These are phyloP conservation scores for Drosophila tripunctata DNA, from an alignment of 2,888 invertebrate genomes.

Conservation along the genomic window DNA sequence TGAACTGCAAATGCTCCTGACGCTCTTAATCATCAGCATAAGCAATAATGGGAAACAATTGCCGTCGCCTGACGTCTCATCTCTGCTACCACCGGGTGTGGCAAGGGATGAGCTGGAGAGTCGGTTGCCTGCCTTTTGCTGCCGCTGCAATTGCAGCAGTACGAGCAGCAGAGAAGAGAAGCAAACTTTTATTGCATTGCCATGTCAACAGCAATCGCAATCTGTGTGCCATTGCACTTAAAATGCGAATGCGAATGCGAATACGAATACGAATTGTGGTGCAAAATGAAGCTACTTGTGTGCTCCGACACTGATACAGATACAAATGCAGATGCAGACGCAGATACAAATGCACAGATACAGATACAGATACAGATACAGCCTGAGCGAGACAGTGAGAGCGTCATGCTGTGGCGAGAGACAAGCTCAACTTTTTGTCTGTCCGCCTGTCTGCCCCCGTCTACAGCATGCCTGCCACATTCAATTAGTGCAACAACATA, in stretches of 20 bases:
- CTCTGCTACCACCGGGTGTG: neutral
- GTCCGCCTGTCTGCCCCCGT: slow-evolving; percentile 33
- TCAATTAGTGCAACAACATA: slow-evolving; percentile 81
- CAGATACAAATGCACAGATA: slow-evolving; percentile 10
- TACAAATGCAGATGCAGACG: slow-evolving; percentile 19
- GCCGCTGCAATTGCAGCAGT: slow-evolving; percentile 61
- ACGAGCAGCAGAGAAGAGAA: slow-evolving; percentile 31
- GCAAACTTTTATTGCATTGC: slow-evolving; percentile 79
- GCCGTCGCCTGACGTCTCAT: slow-evolving; percentile 37
- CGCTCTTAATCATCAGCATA: slow-evolving; percentile 78
- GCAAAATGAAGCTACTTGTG: slow-evolving; percentile 79
- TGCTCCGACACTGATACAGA: slow-evolving; percentile 57
- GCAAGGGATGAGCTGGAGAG: slow-evolving; percentile 35
- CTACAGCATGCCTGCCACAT: slow-evolving; percentile 73
- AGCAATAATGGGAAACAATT: slow-evolving; percentile 79
- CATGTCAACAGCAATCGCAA: slow-evolving; percentile 79
- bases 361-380: slow-evolving; percentile 21
- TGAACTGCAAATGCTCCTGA: slow-evolving; percentile 30
- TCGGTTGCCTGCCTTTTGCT: slow-evolving; percentile 56
- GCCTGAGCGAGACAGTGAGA: slow-evolving; percentile 31
- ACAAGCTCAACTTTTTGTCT: slow-evolving; percentile 59
- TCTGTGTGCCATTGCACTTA: slow-evolving; percentile 78
- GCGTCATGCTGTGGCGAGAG: slow-evolving; percentile 45
- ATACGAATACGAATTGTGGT: slow-evolving; percentile 63
- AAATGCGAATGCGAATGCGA: slow-evolving; percentile 67